A percentile compares a stretch with the other conserved stretches of the same genome.
Conservation (phyloP, 2,888 invertebrate species). For the Xestia rhomboidea region DNA sequence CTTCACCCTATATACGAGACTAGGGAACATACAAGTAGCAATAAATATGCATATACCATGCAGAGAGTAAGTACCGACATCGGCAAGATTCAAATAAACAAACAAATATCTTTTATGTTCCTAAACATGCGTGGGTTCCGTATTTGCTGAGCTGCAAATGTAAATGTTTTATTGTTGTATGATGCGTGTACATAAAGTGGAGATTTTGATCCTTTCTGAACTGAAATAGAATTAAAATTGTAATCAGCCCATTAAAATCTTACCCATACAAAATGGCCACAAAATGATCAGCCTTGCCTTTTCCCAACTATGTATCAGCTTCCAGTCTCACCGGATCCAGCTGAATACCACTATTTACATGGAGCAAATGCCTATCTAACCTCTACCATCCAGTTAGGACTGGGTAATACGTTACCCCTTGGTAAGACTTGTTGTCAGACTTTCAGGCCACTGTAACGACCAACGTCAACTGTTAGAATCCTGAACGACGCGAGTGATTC, state of each 20-base stretch:
- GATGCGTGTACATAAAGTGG: constrained; percentile 1
- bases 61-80: constrained; percentile 45
- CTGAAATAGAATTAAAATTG: not conserved
- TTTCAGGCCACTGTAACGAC: no score
- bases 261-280: not conserved
- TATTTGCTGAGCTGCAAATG: constrained; percentile 43
- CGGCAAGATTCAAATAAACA: constrained; percentile 53
- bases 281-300: not conserved
- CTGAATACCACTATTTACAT: no score
- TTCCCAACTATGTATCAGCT: no score
- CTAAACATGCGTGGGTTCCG: constrained; percentile 39
- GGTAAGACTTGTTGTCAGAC: no score
- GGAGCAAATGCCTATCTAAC: no score
- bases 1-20: constrained; percentile 14
- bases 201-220: not conserved
- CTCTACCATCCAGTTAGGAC: no score
- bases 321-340: no score
- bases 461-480: no score
- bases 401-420: no score
- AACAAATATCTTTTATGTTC: constrained; percentile 60
- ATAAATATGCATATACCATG: constrained; percentile 48
- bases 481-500: no score
- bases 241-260: not conserved
- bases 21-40: constrained; percentile 24
- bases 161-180: constrained; percentile 54